These are phyloP conservation scores for Drosophila mimetica DNA, from an alignment of 2,888 invertebrate genomes.

Conservation along the genomic window DNA sequence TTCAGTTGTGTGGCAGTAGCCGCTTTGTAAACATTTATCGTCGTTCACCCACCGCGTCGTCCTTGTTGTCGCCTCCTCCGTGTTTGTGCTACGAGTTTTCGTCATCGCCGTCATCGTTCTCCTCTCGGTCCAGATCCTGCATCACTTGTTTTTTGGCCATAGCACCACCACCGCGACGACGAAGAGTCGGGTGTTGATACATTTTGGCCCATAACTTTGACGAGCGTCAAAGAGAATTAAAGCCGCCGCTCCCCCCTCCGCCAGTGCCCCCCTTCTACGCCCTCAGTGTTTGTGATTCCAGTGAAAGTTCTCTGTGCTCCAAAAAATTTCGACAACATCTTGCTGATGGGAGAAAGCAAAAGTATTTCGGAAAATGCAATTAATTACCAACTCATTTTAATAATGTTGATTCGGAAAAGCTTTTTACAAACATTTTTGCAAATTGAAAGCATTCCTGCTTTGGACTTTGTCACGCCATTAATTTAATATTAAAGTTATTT, in stretches of 20 bases:
- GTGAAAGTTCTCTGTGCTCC: slow-evolving; percentile 47
- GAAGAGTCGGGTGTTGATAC: slow-evolving; percentile 32
- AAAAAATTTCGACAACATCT: slow-evolving; percentile 30
- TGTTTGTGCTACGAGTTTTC: slow-evolving; percentile 51
- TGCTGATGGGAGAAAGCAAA: slow-evolving; percentile 13
- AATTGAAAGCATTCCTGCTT: not conserved
- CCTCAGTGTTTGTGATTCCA: slow-evolving; percentile 66
- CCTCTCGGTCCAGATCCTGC: slow-evolving; percentile 27
- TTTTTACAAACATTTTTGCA: slow-evolving; percentile 4
- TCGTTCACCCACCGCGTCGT: slow-evolving; percentile 72
- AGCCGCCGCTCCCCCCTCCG: slow-evolving; percentile 42
- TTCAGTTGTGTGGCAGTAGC: slow-evolving; percentile 78
- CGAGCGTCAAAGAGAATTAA: slow-evolving; percentile 44
- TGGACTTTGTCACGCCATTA: not conserved
- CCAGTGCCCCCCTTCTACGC: no score
- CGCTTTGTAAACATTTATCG: slow-evolving; percentile 78
- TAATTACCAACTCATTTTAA: slow-evolving; percentile 13
- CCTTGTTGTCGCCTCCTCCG: slow-evolving; percentile 59
- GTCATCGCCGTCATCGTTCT: slow-evolving; percentile 57
- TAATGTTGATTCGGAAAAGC: slow-evolving; percentile 4
- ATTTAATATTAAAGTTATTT: slow-evolving; percentile 5
- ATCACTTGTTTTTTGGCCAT: slow-evolving; percentile 26
- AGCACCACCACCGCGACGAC: slow-evolving; percentile 8
- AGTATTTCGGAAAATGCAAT: slow-evolving; percentile 34
- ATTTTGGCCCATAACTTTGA: slow-evolving; percentile 39